Percentiles rank a stretch among this genome's conserved stretches.
Evolutionary conservation across 2,113 vertebrate genomes (phyloP).

Genomic region (Forbesichthys agassizii): DNA sequence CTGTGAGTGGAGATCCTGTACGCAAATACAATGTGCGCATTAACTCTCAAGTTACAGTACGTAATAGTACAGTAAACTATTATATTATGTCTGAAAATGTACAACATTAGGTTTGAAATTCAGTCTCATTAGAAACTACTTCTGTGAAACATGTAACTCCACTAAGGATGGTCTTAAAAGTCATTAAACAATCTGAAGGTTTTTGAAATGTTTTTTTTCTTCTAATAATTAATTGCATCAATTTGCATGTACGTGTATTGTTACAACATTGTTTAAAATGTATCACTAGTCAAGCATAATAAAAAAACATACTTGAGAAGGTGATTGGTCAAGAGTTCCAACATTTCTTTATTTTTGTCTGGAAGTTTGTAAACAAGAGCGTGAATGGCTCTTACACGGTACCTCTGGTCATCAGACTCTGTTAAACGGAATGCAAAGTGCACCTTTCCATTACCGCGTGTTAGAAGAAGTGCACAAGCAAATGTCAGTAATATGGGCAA

Average conservation of each 20-base stretch:
- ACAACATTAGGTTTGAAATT: conserved; percentile 14
- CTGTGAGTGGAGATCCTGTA: conserved; percentile 92
- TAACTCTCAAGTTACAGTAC: background rate
- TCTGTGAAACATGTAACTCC: background rate
- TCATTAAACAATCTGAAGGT: background rate
- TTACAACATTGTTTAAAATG: no score
- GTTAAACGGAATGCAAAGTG: conserved; percentile 32
- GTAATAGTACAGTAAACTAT: background rate
- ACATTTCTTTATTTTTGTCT: conserved; percentile 93
- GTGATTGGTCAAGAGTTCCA: conserved; percentile 93
- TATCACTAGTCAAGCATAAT: no score
- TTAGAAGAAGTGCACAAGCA: background rate
- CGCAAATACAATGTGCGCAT: background rate
- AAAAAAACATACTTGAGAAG: conserved; percentile 82
- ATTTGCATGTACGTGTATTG: no score
- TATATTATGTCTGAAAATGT: background rate
- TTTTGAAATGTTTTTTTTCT: no score
- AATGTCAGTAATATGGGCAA: background rate
- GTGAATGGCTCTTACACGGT: conserved; percentile 93
- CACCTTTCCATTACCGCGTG: background rate
- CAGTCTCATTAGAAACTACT: background rate
- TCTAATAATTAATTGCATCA: no score
- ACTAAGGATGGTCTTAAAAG: background rate
- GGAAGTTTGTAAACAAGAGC: conserved; percentile 92
- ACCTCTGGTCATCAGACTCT: conserved; percentile 96